Evolutionary conservation across 2,888 invertebrate genomes (phyloP), one percentile per base, ranked within the genome.

Genomic region (Drosophila imparisetae): DNA sequence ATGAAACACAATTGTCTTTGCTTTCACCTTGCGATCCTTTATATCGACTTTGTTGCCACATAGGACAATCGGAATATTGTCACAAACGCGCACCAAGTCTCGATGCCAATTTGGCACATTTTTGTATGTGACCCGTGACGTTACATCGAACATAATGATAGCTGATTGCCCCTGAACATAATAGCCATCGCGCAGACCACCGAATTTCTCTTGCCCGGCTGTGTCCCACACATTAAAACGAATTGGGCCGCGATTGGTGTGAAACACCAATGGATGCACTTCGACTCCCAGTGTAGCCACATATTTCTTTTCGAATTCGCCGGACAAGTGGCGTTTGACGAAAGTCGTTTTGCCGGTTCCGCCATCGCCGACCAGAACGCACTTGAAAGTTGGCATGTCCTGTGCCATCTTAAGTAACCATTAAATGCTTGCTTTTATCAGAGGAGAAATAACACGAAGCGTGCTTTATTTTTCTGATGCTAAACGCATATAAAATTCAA

Each of bases 61-160:
- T 53, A 99, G 95, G 18, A 99, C 99, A 92, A 99, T 99, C n/a
- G 99, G 99, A 91, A 99, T 99, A 93, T 98, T 99, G 95, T 99
- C 99, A 94, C 99, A 99, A 15, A 99, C 99, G 90, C 99, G 95
- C 27, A 99, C 98, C 92, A 99, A 95, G 95, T 99, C 99, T 93
- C 99, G 95, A 93, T 99, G 99, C 99, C 99, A 99, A 94, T 99
- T 99, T 62, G 99, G 99, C 75, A 99, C 99, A 93, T 99, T 99
- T 94, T 99, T 99, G 95, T 99, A 99, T 65, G 99, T 99, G 89
- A 99, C 98, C 91, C 99, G 95, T 49, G 99, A 98, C 78, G 99
- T 99, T 87, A 99, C 99, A 94, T 99, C 99, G 93, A 99, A 99
- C 99, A 99, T 99, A 90, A 99, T 98, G 92, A 99, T 97, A 86